These are phyloP conservation scores for Echeneis naucrates DNA, from an alignment of 2,797 vertebrate species.

Conservation along the genomic window DNA sequence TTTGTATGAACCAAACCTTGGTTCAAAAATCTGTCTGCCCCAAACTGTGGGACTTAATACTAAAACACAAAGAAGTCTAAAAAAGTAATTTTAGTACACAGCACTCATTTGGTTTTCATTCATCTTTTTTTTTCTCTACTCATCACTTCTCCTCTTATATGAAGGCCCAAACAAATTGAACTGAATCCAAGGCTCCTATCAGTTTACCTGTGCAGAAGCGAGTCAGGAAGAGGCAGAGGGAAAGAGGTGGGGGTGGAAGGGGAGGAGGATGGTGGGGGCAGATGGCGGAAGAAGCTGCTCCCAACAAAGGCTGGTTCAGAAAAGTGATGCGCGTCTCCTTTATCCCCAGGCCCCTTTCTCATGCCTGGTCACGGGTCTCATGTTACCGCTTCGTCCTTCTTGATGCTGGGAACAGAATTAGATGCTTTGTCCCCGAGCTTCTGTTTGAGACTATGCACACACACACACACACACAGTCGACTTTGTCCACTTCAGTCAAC, in stretches of 20 bases:
- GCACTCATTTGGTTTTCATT: slow-evolving; percentile 13
- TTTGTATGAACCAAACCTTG: too few relatives aligned
- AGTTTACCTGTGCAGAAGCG: slow-evolving; percentile 67
- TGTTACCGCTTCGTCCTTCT: slow-evolving; percentile 72
- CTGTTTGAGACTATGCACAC: slow-evolving; percentile 45
- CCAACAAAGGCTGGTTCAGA: slow-evolving; percentile 75
- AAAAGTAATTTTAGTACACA: not conserved
- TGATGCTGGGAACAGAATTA: slow-evolving; percentile 76
- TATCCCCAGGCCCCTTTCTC: slow-evolving; percentile 63
- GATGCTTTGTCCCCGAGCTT: slow-evolving; percentile 74
- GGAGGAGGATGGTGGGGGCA: slow-evolving; percentile 26
- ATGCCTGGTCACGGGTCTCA: slow-evolving; percentile 69
- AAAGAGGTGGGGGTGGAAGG: too few relatives aligned
- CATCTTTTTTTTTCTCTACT: slow-evolving; percentile 1
- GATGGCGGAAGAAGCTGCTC: slow-evolving; percentile 43
- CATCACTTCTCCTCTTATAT: slow-evolving; percentile 9
- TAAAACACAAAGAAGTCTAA: not conserved
- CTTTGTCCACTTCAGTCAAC: not conserved
- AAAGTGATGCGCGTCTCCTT: slow-evolving; percentile 64
- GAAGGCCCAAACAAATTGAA: slow-evolving; percentile 44
- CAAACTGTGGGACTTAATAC: too few relatives aligned
- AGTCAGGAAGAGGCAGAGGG: slow-evolving; percentile 48
- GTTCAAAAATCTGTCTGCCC: too few relatives aligned
- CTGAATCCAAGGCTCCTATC: slow-evolving; percentile 66
- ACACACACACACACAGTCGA: slow-evolving; percentile 27